Evolutionary conservation across 1,140 invertebrate species (phyloP).

Genomic region (Pseudomyrmex sp.): DNA sequence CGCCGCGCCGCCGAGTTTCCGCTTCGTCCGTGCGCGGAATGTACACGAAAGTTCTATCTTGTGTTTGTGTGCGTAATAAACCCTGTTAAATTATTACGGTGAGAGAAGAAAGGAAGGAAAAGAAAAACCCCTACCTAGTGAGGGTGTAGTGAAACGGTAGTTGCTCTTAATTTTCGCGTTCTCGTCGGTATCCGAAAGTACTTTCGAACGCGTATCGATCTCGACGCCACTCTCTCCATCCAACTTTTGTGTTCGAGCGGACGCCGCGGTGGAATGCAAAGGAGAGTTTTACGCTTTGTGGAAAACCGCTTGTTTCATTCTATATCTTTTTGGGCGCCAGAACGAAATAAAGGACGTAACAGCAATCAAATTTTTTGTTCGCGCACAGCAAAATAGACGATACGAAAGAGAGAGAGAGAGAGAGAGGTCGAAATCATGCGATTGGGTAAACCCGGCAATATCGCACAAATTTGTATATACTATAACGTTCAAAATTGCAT

Average conservation of each 20-base stretch:
- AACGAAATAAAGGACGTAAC: slow-evolving; percentile 29
- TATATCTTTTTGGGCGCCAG: background rate
- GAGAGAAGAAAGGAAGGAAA: background rate
- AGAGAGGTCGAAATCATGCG: slow-evolving; percentile 23
- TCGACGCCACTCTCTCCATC: slow-evolving; percentile 6
- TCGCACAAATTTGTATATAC: background rate
- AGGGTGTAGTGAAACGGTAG: background rate
- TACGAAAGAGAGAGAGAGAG: background rate
- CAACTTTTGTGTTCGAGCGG: slow-evolving; percentile 46
- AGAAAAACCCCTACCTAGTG: background rate
- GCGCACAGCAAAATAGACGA: slow-evolving; percentile 21
- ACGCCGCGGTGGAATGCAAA: slow-evolving; percentile 55
- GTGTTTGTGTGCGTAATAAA: slow-evolving; percentile 8
- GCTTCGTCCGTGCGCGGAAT: slow-evolving; percentile 10
- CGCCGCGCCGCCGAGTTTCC: background rate
- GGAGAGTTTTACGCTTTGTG: slow-evolving; percentile 52
- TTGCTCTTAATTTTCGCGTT: slow-evolving; percentile 60
- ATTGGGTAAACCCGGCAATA: background rate
- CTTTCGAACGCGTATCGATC: slow-evolving; percentile 45
- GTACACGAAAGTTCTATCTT: background rate
- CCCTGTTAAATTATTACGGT: slow-evolving; percentile 15
- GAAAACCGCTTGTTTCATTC: slow-evolving; percentile 45
- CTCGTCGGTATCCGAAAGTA: background rate
- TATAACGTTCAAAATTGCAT: background rate
- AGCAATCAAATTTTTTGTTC: slow-evolving; percentile 52